Base-by-base conservation (phyloP, 2,113 vertebrate genomes). In the Lepidothrix coronata region DNA sequence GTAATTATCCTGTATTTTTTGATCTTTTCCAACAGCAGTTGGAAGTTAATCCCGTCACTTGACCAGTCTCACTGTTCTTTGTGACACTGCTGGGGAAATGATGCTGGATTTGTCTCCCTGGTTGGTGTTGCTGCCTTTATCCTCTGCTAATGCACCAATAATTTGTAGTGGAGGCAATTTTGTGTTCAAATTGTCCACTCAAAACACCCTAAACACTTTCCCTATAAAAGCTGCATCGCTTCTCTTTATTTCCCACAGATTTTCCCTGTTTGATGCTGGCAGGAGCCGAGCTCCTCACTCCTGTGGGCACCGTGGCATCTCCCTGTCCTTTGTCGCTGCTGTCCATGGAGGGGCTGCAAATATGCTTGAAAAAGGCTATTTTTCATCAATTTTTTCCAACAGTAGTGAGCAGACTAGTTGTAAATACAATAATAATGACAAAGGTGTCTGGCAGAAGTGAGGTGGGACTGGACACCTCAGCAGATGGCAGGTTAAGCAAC, bases 291-390 rank as follows among this genome's bases (percentile, higher is more conserved):
- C 58, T 73, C 43, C 77, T 92, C 10, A 1, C 5, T 33, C 67
- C 43, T 0, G 0, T 7, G 39, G 44, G 58, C 44, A 6, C 31
- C 0, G 3, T 23, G 55, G 24, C 22, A 5, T 44, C 27, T 12
- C 9, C 23, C 11, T 33, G 6, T 49, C 82, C 57, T 18, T n/a
- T 39, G 44, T 43, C 77, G 43, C 31, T 2, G 0, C 77, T 10
- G 72, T 5, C 24, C 30, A 39, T 4, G 13, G 28, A 28, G 35
- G 7, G 5, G 11, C 37, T 77, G 52, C 46, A 23, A 6, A 58
- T 46, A 16, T 11, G 24, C 39, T 30, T 4, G 6, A 49, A 48
- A 85, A 85, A 78, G 30, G 20, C 30, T 41, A 4, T 16, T 68
- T 91, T 86, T 44, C 11, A 7, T 37, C 8, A 2, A 28, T 52